These are phyloP conservation scores for Scomber scombrus DNA, from an alignment of 2,113 vertebrate species.

Conservation along the genomic window DNA sequence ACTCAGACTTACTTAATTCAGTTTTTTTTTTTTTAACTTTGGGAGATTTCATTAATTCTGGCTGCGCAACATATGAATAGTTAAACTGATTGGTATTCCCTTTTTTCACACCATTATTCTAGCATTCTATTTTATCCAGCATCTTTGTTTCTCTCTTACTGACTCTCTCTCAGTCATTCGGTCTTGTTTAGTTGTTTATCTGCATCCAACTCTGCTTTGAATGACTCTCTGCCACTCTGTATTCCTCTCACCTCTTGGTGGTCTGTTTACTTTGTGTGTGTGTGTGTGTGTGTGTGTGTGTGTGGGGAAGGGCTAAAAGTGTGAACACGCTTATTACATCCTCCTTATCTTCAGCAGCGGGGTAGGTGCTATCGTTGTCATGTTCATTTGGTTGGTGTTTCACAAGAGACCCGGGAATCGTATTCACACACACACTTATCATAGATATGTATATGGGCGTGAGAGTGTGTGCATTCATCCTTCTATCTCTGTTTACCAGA, in stretches of 20 bases:
- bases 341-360: conserved; percentile 72
- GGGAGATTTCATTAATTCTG: conserved; percentile 53
- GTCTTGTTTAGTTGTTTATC: conserved; percentile 76
- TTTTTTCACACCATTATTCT: conserved; percentile 21
- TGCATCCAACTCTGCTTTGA: conserved; percentile 74
- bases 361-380: conserved; percentile 59
- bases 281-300: conserved; percentile 34
- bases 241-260: conserved; percentile 69
- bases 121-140: conserved; percentile 44
- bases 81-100: conserved; percentile 62
- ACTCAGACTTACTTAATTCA: not conserved
- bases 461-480: not conserved
- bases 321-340: conserved; percentile 70
- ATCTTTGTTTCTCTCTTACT: conserved; percentile 20
- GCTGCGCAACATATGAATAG: conserved; percentile 38
- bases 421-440: conserved; percentile 41
- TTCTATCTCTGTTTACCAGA: conserved; percentile 53
- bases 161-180: conserved; percentile 30
- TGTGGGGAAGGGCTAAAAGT: conserved; percentile 49
- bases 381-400: conserved; percentile 64
- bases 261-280: conserved; percentile 64
- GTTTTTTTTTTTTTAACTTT: not conserved
- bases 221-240: conserved; percentile 71
- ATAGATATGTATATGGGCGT: conserved; percentile 1
- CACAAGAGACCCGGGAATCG: conserved; percentile 40